Evolutionary conservation across 2,797 vertebrate genomes (phyloP).

Genomic region (Manis javanica): DNA sequence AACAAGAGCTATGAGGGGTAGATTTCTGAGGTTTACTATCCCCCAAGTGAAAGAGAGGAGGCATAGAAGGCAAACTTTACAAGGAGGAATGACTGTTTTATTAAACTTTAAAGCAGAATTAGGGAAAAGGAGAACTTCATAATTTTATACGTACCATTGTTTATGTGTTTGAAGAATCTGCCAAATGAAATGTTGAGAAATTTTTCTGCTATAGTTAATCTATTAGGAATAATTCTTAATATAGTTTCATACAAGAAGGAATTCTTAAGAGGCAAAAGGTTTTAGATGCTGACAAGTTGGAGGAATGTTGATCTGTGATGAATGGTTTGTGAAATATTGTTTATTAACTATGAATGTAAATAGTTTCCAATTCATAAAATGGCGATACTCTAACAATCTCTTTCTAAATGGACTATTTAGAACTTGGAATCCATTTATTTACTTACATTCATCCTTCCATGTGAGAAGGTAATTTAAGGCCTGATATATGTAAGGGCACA

Average conservation of each 20-base stretch:
- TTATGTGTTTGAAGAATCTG: not conserved
- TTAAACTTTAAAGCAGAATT: not conserved
- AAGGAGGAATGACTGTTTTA: not conserved
- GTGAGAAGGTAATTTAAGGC: not conserved
- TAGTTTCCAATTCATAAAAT: not conserved
- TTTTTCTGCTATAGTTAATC: not conserved
- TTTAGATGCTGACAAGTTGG: not conserved
- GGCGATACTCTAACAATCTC: not conserved
- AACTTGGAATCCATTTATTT: not conserved
- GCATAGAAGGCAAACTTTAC: not conserved
- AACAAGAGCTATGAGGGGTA: not conserved
- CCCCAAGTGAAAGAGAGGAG: not conserved
- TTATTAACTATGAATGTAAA: not conserved
- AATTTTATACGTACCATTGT: not conserved
- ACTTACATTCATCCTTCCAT: not conserved
- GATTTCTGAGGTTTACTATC: not conserved
- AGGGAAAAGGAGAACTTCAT: not conserved
- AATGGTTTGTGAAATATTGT: not conserved
- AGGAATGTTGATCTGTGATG: not conserved
- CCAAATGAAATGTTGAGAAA: not conserved
- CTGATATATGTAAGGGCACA: not conserved
- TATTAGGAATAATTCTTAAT: not conserved
- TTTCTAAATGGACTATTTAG: not conserved
- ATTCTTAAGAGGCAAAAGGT: not conserved
- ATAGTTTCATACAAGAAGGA: not conserved